Evolutionary conservation across 1,140 invertebrate genomes (phyloP).

Genomic region (Teleogryllus occipitalis): DNA sequence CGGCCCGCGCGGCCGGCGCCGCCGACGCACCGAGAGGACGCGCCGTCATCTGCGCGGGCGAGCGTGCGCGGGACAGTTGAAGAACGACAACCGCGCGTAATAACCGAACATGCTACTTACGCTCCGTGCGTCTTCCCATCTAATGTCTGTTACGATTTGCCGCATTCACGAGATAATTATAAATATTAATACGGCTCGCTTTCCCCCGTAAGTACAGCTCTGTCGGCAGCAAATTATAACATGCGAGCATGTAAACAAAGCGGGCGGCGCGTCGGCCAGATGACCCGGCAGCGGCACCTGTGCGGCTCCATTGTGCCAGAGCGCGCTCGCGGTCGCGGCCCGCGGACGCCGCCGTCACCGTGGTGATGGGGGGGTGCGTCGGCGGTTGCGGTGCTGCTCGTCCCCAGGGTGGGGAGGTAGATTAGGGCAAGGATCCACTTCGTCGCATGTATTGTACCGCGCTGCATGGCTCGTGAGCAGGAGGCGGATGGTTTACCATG

Average conservation of each 20-base stretch:
- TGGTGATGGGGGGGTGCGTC: too few relatives aligned
- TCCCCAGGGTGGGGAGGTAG: too few relatives aligned
- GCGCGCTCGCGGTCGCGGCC: not conserved
- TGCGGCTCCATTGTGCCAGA: not conserved
- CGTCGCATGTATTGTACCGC: too few relatives aligned
- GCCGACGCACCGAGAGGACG: not conserved
- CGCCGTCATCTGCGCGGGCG: not conserved
- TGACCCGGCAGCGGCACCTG: not conserved
- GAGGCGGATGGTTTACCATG: too few relatives aligned
- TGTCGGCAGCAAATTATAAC: not conserved
- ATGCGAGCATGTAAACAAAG: slow-evolving; percentile 4
- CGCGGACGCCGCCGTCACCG: not conserved
- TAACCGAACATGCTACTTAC: not conserved
- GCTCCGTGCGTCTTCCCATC: not conserved
- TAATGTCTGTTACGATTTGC: not conserved
- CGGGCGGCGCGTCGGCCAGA: not conserved
- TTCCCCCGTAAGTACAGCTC: not conserved
- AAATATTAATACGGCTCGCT: not conserved
- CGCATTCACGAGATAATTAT: slow-evolving; percentile 1
- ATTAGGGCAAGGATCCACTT: too few relatives aligned
- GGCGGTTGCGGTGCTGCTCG: too few relatives aligned
- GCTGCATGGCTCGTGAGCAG: too few relatives aligned
- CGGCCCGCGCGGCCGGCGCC: too few relatives aligned
- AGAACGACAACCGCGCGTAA: not conserved
- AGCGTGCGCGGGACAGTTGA: not conserved